Conservation (phyloP, 2,888 invertebrate genomes). For the Elgonia sp. region DNA sequence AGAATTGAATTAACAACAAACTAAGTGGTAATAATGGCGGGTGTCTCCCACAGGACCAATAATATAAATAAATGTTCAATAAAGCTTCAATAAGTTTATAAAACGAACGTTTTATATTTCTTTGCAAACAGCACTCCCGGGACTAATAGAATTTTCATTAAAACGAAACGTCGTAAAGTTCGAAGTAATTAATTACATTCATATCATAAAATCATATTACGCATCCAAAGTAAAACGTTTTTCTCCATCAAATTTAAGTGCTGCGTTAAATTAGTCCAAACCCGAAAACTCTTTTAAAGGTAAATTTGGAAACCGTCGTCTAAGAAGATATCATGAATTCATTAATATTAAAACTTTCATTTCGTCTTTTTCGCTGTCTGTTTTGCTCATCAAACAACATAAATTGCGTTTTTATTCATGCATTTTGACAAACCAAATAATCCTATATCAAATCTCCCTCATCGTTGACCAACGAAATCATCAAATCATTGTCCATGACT, state of each 20-base stretch:
- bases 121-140: slow-evolving; percentile 39
- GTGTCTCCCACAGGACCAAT: slow-evolving; percentile 13
- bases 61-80: slow-evolving; percentile 48
- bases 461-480: too few relatives aligned
- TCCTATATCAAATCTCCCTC: too few relatives aligned
- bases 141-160: slow-evolving; percentile 53
- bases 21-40: slow-evolving; percentile 35
- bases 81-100: slow-evolving; percentile 52
- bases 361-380: not conserved
- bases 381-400: not conserved
- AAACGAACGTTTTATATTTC: slow-evolving; percentile 42
- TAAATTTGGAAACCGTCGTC: not conserved
- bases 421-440: too few relatives aligned
- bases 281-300: slow-evolving; percentile 14
- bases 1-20: slow-evolving; percentile 48
- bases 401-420: too few relatives aligned
- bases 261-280: slow-evolving; percentile 7
- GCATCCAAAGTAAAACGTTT: slow-evolving; percentile 13
- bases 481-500: too few relatives aligned
- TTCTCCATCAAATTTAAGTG: slow-evolving; percentile 40
- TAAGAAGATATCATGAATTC: slow-evolving; percentile 10
- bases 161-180: slow-evolving; percentile 13
- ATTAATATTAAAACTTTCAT: not conserved
- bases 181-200: slow-evolving; percentile 38
- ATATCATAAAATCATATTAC: slow-evolving; percentile 26